Base-by-base conservation (phyloP, 53 echinoderm and acorn worm genomes). In the Holothuria leucospilota region DNA sequence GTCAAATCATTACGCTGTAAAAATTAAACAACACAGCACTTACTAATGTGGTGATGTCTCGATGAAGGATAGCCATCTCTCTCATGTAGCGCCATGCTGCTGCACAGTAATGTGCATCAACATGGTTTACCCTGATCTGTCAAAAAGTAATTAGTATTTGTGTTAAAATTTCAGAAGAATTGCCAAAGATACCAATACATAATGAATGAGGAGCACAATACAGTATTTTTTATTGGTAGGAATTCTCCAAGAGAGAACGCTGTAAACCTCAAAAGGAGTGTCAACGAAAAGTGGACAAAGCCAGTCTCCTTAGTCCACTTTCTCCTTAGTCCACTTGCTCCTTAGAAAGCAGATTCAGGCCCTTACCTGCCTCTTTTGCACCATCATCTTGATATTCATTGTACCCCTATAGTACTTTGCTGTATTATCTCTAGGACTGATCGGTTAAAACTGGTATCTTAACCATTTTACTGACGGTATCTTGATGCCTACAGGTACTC, bases 1-100 rank as follows among this genome's bases (percentile, higher is more conserved):
- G 28, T 29, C 28, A 68, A 68, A 29, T 29, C 34, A 68, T 29
- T 12, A 29, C 34, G 68, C 28, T 29, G 68, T 12, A 68, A 68
- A 68, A 29, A 34, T 13, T 13, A 12, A 34, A 34, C 9, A 29
- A 18, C 14, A 2, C 82, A 26, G 60, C 24, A 24, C 82, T 82
- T 8, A 82, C 82, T 15, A 82, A 29, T 21, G 52, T 77, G 0
- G 67, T 59, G 4, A 69, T 14, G 11, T 59, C 34, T 13, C 63
- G 59, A 51, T 74, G 84, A 12, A 78, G 78, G 15, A 90, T 60
- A 2, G 90, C 90, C 28, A 90, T 39, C 68, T 90, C 87, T 34
- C 87, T 91, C 71, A 70, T 20, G 71, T 91, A 91, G 4, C 87
- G 66, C 51, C 82, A 91, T 9, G 69, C 60, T 56, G 91, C 84